Base-by-base conservation (phyloP, 2,888 invertebrate species). In the Dryadula phaetusa region DNA sequence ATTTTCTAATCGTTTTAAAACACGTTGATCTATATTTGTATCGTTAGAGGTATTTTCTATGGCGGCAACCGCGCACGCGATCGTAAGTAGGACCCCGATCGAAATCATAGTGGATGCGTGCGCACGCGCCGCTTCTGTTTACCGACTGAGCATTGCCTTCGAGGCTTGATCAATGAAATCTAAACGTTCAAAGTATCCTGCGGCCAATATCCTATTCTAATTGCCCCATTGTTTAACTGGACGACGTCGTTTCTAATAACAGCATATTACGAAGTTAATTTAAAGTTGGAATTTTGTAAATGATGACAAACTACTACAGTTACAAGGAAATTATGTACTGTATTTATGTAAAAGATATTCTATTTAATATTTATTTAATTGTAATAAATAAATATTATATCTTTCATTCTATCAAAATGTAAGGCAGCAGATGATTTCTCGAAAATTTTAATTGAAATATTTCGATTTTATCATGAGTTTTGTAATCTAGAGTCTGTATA, bases 91-190 rank as follows among this genome's bases (percentile, higher is more conserved):
- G 67, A 77, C 76, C 69, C 78, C 79, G 74, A 82, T 74, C 70
- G 79, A 75, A 75, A 86, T 71, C 88, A 89, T 89, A 54, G 74
- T 80, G 78, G 64, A 80, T 74, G 78, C 83, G 86, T 86, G 91
- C 90, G 92, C 87, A 65, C 85, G 87, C 90, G 88, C 80, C 82
- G 87, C 74, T 80, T 74, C 75, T 72, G 72, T 71, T 72, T 74
- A 76, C 76, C 77, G 77, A 90, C 91, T 91, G 86, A 69, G 61
- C 65, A 74, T 65, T 72, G 70, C 72, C 76, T 73, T 73, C 72
- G 69, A 69, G 68, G 71, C 66, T 70, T 69, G 71, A 75, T 77
- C 72, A 73, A 74, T 74, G 72, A 72, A 75, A 71, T 70, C 68
- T 72, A 72, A 72, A 54, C 65, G 68, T 64, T 67, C 66, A 66